Evolutionary conservation across 1,140 invertebrate genomes (phyloP).

Genomic region (Branchinecta lindahli): DNA sequence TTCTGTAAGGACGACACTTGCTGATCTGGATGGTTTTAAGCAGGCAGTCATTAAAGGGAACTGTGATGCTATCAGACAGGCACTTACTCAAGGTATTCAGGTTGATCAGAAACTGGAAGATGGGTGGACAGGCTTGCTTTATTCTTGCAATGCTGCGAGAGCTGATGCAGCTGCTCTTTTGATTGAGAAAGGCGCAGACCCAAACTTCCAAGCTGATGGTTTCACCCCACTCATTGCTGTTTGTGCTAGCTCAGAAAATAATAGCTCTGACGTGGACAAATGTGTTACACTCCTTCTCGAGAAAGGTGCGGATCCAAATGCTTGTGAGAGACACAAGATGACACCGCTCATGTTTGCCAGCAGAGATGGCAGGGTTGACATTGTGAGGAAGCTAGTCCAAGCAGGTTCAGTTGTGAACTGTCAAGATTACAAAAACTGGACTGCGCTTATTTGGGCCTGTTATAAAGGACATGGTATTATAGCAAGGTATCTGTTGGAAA

Average conservation of each 20-base stretch:
- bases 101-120: constrained; percentile 31
- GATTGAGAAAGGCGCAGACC: constrained; percentile 32
- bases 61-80: constrained; percentile 23
- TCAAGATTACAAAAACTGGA: constrained; percentile 32
- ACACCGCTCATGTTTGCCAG: constrained; percentile 49
- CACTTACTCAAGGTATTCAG: constrained; percentile 26
- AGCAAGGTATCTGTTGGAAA: background rate
- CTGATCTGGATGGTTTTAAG: constrained; percentile 28
- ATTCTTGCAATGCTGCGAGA: constrained; percentile 32
- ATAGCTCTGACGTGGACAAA: constrained; percentile 28
- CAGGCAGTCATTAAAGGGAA: constrained; percentile 28
- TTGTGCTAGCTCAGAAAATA: constrained; percentile 30
- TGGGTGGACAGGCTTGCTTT: constrained; percentile 38
- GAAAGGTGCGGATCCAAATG: constrained; percentile 32
- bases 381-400: constrained; percentile 38
- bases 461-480: background rate
- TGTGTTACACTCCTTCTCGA: constrained; percentile 34
- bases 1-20: background rate
- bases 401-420: constrained; percentile 40
- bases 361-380: constrained; percentile 41
- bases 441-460: constrained; percentile 10
- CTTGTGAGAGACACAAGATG: constrained; percentile 33
- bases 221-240: constrained; percentile 39
- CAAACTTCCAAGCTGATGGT: constrained; percentile 36
- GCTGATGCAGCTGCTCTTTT: constrained; percentile 31